Conservation (phyloP, 2,888 invertebrate species). For the Hypomecis atomaria region DNA sequence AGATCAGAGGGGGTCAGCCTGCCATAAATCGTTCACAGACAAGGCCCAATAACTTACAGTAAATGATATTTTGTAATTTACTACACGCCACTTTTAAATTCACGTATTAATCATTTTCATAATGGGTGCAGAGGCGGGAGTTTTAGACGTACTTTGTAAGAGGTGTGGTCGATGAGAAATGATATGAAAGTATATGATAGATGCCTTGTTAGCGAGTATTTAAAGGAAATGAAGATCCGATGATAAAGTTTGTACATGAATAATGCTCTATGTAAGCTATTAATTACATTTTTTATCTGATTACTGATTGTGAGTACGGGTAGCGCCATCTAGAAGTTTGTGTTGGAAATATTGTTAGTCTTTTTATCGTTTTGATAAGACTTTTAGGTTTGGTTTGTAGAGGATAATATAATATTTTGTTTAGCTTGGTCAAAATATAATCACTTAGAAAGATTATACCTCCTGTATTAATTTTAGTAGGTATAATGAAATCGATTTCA, state of each 20-base stretch:
- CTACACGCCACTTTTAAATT: conserved; percentile 34
- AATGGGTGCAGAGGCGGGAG: conserved; percentile 47
- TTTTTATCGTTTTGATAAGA: neutral
- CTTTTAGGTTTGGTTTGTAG: too few species aligned
- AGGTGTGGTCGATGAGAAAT: conserved; percentile 35
- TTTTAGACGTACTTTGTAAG: conserved; percentile 26
- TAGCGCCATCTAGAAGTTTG: conserved; percentile 12
- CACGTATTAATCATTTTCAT: conserved; percentile 55
- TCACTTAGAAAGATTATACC: too few species aligned
- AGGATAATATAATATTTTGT: too few species aligned
- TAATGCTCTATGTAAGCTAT: conserved; percentile 11
- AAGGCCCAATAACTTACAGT: conserved; percentile 31
- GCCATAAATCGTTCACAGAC: conserved; percentile 37
- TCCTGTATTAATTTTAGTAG: too few species aligned
- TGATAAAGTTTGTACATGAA: conserved; percentile 13
- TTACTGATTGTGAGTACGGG: conserved; percentile 14
- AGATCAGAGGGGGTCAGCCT: conserved; percentile 32
- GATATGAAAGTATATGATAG: conserved; percentile 24
- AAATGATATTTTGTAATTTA: conserved; percentile 39
- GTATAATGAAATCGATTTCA: too few species aligned
- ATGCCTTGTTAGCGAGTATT: conserved; percentile 22
- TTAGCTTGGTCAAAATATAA: too few species aligned
- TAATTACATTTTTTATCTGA: conserved; percentile 13
- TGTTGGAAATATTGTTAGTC: neutral
- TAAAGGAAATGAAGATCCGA: conserved; percentile 22